Percentiles rank a stretch among this genome's conserved stretches.
These are phyloP conservation scores for Sylvia borin DNA, from an alignment of 2,797 vertebrate species.

Conservation along the genomic window DNA sequence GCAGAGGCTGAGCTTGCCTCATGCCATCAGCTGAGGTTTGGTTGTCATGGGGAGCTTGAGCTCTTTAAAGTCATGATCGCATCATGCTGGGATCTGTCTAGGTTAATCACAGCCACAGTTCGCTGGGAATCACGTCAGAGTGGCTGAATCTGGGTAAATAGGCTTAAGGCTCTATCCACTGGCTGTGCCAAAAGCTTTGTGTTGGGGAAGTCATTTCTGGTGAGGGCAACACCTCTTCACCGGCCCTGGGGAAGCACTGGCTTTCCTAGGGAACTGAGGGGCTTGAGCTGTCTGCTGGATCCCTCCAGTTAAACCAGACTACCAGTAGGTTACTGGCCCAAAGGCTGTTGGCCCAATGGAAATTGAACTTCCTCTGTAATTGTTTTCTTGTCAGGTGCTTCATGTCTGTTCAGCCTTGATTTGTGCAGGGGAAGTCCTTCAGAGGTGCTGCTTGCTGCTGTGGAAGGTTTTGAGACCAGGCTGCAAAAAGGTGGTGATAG, in stretches of 20 bases:
- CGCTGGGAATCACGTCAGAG: slow-evolving; percentile 7
- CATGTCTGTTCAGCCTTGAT: not conserved
- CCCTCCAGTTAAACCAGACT: not conserved
- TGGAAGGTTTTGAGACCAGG: not conserved
- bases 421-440: not conserved
- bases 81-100: slow-evolving; percentile 22
- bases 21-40: not conserved
- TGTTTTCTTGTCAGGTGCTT: not conserved
- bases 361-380: not conserved
- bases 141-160: slow-evolving; percentile 34
- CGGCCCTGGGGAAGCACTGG: not conserved
- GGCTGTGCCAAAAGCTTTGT: not conserved
- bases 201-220: not conserved
- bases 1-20: not conserved
- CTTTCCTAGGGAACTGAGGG: not conserved
- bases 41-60: slow-evolving; percentile 48
- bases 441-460: not conserved
- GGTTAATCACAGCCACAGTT: slow-evolving; percentile 52
- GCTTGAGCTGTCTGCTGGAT: not conserved
- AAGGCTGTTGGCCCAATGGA: not conserved
- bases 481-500: not conserved
- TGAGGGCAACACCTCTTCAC: not conserved
- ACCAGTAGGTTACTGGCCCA: not conserved
- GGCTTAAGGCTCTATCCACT: not conserved
- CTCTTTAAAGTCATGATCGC: slow-evolving; percentile 29